Percentiles rank a stretch among this genome's conserved stretches.
Conservation (phyloP, 1,140 invertebrate species). For the Dreissena rostriformis region DNA sequence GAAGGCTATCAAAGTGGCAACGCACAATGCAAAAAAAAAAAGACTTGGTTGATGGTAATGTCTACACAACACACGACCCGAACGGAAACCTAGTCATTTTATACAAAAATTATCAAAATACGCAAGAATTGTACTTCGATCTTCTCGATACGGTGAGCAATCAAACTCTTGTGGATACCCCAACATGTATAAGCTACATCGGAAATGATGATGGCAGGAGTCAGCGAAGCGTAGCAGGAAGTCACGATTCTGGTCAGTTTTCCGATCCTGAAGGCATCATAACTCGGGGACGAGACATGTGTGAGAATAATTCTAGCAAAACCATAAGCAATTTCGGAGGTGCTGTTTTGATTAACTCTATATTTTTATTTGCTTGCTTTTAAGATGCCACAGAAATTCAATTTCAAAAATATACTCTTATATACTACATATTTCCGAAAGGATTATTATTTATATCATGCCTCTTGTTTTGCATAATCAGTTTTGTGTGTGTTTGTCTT, state of each 20-base stretch:
- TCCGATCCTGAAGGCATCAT: slow-evolving; percentile 48
- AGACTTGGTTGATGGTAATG: slow-evolving; percentile 32
- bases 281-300: no score
- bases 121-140: slow-evolving; percentile 3
- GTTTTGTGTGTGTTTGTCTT: no score
- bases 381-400: no score
- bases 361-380: no score
- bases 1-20: slow-evolving; percentile 4
- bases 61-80: slow-evolving; percentile 50
- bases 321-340: no score
- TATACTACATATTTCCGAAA: no score
- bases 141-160: slow-evolving; percentile 17
- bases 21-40: background rate
- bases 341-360: no score
- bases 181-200: background rate
- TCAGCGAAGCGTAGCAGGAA: slow-evolving; percentile 34
- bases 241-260: slow-evolving; percentile 55
- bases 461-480: no score
- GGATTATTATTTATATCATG: no score
- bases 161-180: background rate
- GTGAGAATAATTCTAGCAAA: no score
- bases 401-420: no score
- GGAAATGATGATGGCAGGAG: slow-evolving; percentile 49
- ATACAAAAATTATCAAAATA: slow-evolving; percentile 33
- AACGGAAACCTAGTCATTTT: slow-evolving; percentile 58